These are phyloP conservation scores for Ceryle rudis DNA, from an alignment of 2,797 vertebrate genomes.

Conservation along the genomic window DNA sequence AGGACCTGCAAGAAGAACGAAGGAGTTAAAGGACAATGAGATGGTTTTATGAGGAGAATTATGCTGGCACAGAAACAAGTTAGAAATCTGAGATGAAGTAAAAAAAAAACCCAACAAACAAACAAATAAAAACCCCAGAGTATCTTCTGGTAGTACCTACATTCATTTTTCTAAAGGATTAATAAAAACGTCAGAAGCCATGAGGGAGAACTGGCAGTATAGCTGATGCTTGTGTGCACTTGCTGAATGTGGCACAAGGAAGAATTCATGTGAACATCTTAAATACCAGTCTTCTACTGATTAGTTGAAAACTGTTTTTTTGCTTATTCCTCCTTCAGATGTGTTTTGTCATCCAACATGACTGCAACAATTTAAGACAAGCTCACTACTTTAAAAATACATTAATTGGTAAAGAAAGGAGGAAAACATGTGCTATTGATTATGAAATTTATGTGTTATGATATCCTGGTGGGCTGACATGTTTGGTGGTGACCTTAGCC, in stretches of 20 bases:
- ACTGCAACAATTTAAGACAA: neutral
- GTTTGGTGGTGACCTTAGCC: neutral
- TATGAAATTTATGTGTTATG: constrained; percentile 1
- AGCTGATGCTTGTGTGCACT: neutral
- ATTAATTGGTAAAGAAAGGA: constrained; percentile 33
- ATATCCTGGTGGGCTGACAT: neutral
- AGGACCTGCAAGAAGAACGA: neutral
- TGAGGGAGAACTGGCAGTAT: neutral
- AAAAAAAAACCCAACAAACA: too few species aligned
- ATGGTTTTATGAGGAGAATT: neutral
- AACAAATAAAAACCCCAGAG: neutral
- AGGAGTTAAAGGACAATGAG: neutral
- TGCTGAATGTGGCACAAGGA: neutral
- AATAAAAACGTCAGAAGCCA: neutral
- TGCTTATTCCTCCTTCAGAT: neutral
- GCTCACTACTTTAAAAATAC: neutral
- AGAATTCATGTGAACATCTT: neutral
- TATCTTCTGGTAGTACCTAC: neutral
- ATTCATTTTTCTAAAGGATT: neutral
- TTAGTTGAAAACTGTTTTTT: neutral
- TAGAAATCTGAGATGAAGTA: neutral
- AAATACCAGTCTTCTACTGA: neutral
- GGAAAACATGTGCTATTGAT: constrained; percentile 13
- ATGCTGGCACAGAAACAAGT: neutral
- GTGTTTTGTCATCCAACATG: neutral